Evolutionary conservation across 2,797 vertebrate genomes (phyloP), one percentile per base, ranked within the genome.

Genomic region (Bucorvus abyssinicus): DNA sequence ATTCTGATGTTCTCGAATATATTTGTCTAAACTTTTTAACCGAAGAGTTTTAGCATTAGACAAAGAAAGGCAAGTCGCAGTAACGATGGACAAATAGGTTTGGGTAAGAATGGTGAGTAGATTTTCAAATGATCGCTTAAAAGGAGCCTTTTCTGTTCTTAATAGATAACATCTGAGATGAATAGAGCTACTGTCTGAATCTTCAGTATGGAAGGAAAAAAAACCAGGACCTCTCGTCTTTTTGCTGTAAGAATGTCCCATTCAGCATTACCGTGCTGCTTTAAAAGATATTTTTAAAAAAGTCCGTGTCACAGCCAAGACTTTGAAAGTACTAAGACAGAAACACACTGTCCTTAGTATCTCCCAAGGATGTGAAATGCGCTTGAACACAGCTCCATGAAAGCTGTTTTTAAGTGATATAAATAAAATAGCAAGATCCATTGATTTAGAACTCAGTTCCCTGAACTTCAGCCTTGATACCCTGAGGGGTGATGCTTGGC

Each of bases 11-110:
- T 92, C 87, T 94, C 69, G 84, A 71, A 80, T 87, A 10, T 52
- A 27, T 90, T 94, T 90, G 57, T 84, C 78, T 90, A n/a, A 84
- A 80, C 49, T 80, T 78, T 65, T 57, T 82, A 61, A 61, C 83
- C 71, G 63, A 60, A 27, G 73, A 56, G 26, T 21, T 60, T 76
- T 45, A 61, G 53, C 38, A 14, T 61, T 76, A 75, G 40, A 20
- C 0, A 14, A 80, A 76, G 47, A 65, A 93, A 80, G 53, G 44
- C 27, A 49, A 47, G 50, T 53, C 63, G 67, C 55, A 63, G 74
- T 71, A 57, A 63, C 57, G 59, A 34, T 12, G 65, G 82, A 21
- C 29, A 69, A 82, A 4, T 59, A 47, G 34, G 32, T 42, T 78
- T 57, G 38, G 34, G 34, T 44, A 57, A 68, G 49, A 63, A 73